Evolutionary conservation across 2,113 vertebrate genomes (phyloP), one percentile per base, ranked within the genome.

Genomic region (Todiramphus saurophagus): DNA sequence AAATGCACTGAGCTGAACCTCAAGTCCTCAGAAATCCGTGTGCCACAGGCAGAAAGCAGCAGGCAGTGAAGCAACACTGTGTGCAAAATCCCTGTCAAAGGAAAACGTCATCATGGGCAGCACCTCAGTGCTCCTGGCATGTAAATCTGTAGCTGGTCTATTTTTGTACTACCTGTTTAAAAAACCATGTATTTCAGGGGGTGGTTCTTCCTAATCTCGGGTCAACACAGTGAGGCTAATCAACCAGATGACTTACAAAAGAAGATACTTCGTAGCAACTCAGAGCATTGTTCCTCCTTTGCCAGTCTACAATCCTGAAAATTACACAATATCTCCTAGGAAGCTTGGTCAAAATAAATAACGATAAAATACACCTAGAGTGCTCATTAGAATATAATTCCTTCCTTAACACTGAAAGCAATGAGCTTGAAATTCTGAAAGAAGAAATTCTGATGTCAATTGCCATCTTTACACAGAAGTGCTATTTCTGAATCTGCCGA

Each of bases 11-110:
- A 90, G 48, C 21, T 35, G 43, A 39, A 74, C 11, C 17, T 21
- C 1, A 1, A 72, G 16, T 11, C 53, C 27, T 35, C 16, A n/a
- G 37, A 53, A 83, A 56, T 4, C 3, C 1, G 2, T 3, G 23
- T 18, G 69, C 10, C 30, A 31, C 1, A 58, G 31, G 30, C 39
- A 48, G 60, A 67, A 12, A 67, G n/a, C 23, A n/a, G 37, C 13
- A 79, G 11, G 51, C 4, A 23, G 19, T 25, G 43, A 58, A 58
- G 16, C 48, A 64, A 37, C 4, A 6, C 1, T 10, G 10, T 20
- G 35, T 19, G 24, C 53, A 16, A 74, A 63, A 10, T 28, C 15
- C 10, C 25, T 31, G 10, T 16, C 20, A 44, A 51, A 63, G 19
- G 23, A 85, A 75, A 31, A 27, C 1, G 2, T 81, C 31, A n/a